phyloP scores from a whole-genome alignment of 2,888 invertebrate species.

The Ophioninae sp. region DNA sequence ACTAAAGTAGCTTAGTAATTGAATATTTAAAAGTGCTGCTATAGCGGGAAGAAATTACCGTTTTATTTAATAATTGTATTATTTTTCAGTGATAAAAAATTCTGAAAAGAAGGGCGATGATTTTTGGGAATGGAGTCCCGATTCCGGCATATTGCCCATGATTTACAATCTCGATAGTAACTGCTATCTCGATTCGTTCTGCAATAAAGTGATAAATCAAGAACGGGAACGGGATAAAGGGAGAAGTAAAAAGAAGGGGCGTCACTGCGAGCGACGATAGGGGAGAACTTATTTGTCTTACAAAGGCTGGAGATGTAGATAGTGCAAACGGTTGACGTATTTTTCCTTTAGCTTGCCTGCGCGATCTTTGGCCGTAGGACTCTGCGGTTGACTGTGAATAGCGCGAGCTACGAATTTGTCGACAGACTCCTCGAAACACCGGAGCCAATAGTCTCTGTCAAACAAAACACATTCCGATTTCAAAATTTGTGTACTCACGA shows the following conservation, averaged over 20 bases:
- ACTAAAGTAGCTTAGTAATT: too few relatives aligned
- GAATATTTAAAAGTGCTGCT: too few relatives aligned
- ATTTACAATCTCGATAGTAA: too few relatives aligned
- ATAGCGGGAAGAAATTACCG: too few relatives aligned
- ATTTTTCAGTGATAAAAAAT: too few relatives aligned
- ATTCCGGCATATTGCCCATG: too few relatives aligned
- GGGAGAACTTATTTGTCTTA: constrained; percentile 81
- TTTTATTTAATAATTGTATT: too few relatives aligned
- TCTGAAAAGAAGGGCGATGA: too few relatives aligned
- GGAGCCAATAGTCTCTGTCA: constrained; percentile 91
- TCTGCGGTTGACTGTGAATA: constrained; percentile 88
- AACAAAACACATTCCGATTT: background rate
- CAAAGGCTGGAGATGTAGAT: constrained; percentile 90
- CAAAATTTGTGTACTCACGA: constrained; percentile 23
- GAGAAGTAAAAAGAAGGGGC: background rate
- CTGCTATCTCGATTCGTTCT: background rate
- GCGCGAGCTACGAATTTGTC: constrained; percentile 93
- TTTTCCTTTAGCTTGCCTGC: constrained; percentile 92
- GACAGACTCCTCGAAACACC: constrained; percentile 93
- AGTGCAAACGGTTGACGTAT: constrained; percentile 90
- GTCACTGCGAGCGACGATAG: background rate
- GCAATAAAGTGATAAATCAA: background rate
- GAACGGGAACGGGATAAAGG: background rate
- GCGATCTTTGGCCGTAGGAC: constrained; percentile 88
- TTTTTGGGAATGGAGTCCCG: too few relatives aligned